These are phyloP conservation scores for Phyllotis vaccarum DNA, from an alignment of 2,797 vertebrate genomes.

Conservation along the genomic window DNA sequence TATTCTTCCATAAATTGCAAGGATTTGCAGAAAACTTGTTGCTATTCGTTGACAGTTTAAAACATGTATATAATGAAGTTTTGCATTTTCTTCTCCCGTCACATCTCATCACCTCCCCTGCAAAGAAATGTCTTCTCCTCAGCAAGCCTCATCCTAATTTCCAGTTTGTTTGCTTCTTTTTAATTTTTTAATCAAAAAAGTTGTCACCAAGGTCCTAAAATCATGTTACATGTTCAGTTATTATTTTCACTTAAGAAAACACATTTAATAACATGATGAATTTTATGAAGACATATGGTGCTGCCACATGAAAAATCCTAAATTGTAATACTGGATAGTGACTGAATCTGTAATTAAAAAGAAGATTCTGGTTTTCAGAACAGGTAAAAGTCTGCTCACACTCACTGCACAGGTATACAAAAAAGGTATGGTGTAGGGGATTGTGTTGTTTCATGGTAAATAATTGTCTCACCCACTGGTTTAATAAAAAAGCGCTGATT, in stretches of 20 bases:
- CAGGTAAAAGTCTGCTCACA: neutral
- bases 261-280: neutral
- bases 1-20: neutral
- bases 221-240: conserved; percentile 31
- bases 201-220: neutral
- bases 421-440: neutral
- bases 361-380: neutral
- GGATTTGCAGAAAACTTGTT: conserved; percentile 12
- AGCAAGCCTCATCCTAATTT: neutral
- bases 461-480: no score
- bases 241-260: conserved; percentile 23
- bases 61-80: neutral
- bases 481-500: no score
- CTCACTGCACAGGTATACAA: neutral
- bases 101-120: neutral
- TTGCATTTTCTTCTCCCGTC: neutral
- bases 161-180: neutral
- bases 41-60: neutral
- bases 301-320: neutral
- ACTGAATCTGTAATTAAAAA: neutral
- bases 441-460: no score
- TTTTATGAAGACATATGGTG: neutral
- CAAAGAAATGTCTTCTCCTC: neutral
- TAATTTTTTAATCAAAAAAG: conserved; percentile 19
- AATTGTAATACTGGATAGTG: conserved; percentile 27